These are phyloP conservation scores for Rhingia campestris DNA, from an alignment of 2,888 invertebrate species.

Conservation along the genomic window DNA sequence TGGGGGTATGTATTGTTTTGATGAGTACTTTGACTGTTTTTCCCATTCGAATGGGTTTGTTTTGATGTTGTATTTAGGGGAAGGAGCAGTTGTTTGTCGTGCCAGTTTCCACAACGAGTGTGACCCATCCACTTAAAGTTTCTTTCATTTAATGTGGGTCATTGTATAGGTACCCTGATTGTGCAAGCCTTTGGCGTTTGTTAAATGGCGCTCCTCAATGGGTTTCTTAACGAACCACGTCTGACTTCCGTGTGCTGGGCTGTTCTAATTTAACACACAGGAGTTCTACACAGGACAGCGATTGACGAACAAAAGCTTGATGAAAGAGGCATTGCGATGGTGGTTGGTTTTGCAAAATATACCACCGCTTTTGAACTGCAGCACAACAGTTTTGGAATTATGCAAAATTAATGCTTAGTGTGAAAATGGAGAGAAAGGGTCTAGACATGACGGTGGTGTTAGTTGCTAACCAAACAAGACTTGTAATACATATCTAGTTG, in stretches of 20 bases:
- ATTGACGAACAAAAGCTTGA: not conserved
- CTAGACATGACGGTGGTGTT: too few relatives aligned
- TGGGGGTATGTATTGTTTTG: conserved; percentile 41
- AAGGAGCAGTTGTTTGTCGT: conserved; percentile 43
- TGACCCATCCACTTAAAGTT: conserved; percentile 49
- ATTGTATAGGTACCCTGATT: not conserved
- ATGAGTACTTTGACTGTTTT: conserved; percentile 52
- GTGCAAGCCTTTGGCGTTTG: conserved; percentile 26
- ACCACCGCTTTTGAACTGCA: too few relatives aligned
- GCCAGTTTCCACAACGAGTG: conserved; percentile 42
- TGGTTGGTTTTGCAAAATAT: not conserved
- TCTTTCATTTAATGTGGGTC: conserved; percentile 45
- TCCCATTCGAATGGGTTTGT: conserved; percentile 36
- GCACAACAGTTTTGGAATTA: too few relatives aligned
- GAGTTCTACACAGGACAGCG: not conserved
- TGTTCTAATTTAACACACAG: not conserved
- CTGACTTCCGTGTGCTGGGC: conserved; percentile 13
- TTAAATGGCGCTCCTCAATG: conserved; percentile 27
- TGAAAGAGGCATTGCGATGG: not conserved
- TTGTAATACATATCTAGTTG: too few relatives aligned
- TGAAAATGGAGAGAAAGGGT: too few relatives aligned
- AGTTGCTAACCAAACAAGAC: too few relatives aligned
- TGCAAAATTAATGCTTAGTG: too few relatives aligned
- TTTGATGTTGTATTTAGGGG: conserved; percentile 41
- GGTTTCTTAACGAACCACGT: conserved; percentile 45